A percentile compares a stretch with the other conserved stretches of the same genome.
Conservation (phyloP, 2,888 invertebrate genomes). For the Caenorhabditis sp. region DNA sequence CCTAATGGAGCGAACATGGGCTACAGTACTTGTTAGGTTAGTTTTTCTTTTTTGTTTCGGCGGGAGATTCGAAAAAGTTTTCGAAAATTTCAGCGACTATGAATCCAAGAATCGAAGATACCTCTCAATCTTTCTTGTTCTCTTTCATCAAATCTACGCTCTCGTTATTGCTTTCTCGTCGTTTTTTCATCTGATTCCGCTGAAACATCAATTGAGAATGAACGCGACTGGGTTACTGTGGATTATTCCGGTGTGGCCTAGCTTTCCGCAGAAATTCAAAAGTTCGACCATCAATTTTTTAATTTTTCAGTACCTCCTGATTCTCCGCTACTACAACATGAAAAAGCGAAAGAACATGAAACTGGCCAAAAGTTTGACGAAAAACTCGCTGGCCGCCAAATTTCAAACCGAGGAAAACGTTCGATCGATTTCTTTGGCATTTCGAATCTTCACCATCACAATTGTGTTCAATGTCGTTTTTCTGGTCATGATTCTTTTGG, state of each 20-base stretch:
- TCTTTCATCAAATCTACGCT: slow-evolving; percentile 5
- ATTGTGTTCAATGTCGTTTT: slow-evolving; percentile 14
- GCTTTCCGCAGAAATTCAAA: not conserved
- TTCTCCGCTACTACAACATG: slow-evolving; percentile 43
- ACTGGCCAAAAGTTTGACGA: slow-evolving; percentile 29
- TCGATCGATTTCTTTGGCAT: slow-evolving; percentile 28
- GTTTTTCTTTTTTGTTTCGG: too few relatives aligned
- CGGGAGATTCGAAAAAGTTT: not conserved
- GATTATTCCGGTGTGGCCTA: slow-evolving; percentile 32
- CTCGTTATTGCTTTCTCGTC: not conserved
- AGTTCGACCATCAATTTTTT: not conserved
- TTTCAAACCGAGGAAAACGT: slow-evolving; percentile 60
- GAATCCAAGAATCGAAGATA: slow-evolving; percentile 16
- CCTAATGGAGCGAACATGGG: slow-evolving; percentile 31
- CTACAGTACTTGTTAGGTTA: slow-evolving; percentile 38
- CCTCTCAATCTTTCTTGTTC: not conserved
- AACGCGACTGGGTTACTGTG: not conserved
- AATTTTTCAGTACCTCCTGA: slow-evolving; percentile 36
- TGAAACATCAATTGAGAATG: slow-evolving; percentile 6
- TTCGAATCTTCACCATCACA: slow-evolving; percentile 5
- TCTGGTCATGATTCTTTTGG: slow-evolving; percentile 9
- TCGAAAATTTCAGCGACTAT: slow-evolving; percentile 35
- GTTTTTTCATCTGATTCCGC: slow-evolving; percentile 24
- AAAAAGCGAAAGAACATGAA: slow-evolving; percentile 26
- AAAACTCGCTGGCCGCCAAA: slow-evolving; percentile 41